A percentile compares a stretch with the other conserved stretches of the same genome.
Conservation (phyloP, 2,888 invertebrate genomes). For the Apoderus coryli region DNA sequence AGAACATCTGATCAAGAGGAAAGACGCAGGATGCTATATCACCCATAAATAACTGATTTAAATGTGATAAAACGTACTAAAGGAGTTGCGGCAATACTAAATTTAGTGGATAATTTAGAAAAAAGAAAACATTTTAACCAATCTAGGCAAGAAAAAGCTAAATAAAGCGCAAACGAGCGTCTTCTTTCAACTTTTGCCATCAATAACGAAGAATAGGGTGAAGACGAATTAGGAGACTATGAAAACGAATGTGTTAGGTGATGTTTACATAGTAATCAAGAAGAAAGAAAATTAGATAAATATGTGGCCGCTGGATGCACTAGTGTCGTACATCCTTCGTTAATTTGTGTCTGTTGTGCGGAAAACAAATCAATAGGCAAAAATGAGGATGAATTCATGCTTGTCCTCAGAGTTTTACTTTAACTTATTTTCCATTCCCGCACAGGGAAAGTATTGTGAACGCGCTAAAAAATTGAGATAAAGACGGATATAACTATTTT, state of each 20-base stretch:
- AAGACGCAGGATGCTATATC: slow-evolving; percentile 4
- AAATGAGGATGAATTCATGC: too few relatives aligned
- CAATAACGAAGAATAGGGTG: neutral
- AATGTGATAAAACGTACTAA: slow-evolving; percentile 5
- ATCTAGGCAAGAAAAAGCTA: slow-evolving; percentile 3
- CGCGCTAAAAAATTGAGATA: too few relatives aligned
- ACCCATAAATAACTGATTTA: slow-evolving; percentile 2
- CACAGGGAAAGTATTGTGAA: too few relatives aligned
- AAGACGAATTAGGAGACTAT: neutral
- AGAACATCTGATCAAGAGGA: too few relatives aligned
- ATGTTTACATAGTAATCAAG: neutral
- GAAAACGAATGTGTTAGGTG: slow-evolving; percentile 3
- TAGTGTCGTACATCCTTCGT: slow-evolving; percentile 4
- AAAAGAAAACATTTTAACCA: slow-evolving; percentile 3
- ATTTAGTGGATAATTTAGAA: slow-evolving; percentile 1
- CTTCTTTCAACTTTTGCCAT: neutral
- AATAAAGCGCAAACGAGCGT: neutral
- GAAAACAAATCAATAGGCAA: slow-evolving; percentile 4
- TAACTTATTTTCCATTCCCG: too few relatives aligned
- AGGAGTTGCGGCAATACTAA: slow-evolving; percentile 2
- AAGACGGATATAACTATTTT: too few relatives aligned
- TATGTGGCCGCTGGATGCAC: slow-evolving; percentile 5
- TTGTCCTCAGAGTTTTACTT: too few relatives aligned
- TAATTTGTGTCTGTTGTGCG: slow-evolving; percentile 6
- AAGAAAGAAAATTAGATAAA: slow-evolving; percentile 3